Evolutionary conservation across 2,113 vertebrate species (phyloP).

Genomic region (Leptocoma aspasia): DNA sequence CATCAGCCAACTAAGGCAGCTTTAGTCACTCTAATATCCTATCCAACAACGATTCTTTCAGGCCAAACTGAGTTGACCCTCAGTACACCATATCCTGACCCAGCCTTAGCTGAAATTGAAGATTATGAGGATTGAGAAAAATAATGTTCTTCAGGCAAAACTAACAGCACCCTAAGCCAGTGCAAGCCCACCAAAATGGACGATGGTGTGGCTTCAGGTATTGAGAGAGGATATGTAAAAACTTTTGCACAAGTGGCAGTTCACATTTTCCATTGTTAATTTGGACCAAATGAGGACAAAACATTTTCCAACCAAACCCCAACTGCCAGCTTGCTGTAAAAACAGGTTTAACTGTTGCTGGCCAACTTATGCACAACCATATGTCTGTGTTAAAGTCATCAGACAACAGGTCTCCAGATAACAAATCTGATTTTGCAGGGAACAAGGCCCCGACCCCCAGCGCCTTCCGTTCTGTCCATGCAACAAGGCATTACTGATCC

Average conservation of each 20-base stretch:
- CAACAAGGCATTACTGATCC: neutral
- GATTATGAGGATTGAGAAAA: neutral
- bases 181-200: neutral
- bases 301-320: neutral
- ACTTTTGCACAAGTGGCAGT: neutral
- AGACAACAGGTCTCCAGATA: neutral
- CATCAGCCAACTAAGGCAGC: neutral
- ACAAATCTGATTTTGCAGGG: neutral
- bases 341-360: neutral
- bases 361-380: neutral
- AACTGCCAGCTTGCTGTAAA: neutral
- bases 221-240: neutral
- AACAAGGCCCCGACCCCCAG: rapidly evolving
- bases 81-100: neutral
- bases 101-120: neutral
- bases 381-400: neutral
- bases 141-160: neutral
- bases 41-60: neutral
- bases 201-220: rapidly evolving
- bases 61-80: neutral
- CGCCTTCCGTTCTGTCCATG: neutral
- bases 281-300: neutral
- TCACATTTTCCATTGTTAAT: rapidly evolving
- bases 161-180: neutral
- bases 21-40: neutral